Evolutionary conservation across 2,888 invertebrate genomes (phyloP).

Genomic region (Lasius platythorax): DNA sequence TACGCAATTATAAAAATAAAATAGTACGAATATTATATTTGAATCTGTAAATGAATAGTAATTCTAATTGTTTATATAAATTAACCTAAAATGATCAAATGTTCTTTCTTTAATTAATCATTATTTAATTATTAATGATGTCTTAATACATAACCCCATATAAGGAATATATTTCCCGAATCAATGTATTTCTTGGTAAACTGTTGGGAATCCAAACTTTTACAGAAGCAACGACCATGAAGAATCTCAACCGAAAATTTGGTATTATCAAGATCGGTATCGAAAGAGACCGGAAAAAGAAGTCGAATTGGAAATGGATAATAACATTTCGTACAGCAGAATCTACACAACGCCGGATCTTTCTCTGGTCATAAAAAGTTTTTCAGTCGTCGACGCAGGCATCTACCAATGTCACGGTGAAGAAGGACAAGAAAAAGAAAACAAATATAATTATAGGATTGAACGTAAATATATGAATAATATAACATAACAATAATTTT

Average conservation of each 20-base stretch:
- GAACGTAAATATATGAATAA: slow-evolving; percentile 83
- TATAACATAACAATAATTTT: not conserved
- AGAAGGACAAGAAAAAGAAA: slow-evolving; percentile 83
- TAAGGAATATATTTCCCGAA: not conserved
- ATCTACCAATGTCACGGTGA: slow-evolving; percentile 87
- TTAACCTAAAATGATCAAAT: not conserved
- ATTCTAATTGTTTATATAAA: not conserved
- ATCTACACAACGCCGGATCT: slow-evolving; percentile 86
- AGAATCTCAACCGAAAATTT: slow-evolving; percentile 86
- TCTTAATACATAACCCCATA: not conserved
- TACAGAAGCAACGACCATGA: slow-evolving; percentile 81
- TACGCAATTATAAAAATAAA: slow-evolving; percentile 7
- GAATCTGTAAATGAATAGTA: not conserved
- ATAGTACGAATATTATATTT: not conserved
- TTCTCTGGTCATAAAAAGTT: slow-evolving; percentile 85
- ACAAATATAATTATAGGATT: slow-evolving; percentile 86
- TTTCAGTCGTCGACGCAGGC: slow-evolving; percentile 85
- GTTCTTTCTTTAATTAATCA: not conserved
- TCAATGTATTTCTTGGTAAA: not conserved
- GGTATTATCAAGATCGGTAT: slow-evolving; percentile 86
- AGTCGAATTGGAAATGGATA: slow-evolving; percentile 86
- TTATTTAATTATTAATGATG: not conserved
- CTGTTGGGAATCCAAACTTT: not conserved
- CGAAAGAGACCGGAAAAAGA: slow-evolving; percentile 81
- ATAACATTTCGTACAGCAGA: slow-evolving; percentile 85